Conservation (phyloP, 2,797 vertebrate genomes). For the Spea hammondii region DNA sequence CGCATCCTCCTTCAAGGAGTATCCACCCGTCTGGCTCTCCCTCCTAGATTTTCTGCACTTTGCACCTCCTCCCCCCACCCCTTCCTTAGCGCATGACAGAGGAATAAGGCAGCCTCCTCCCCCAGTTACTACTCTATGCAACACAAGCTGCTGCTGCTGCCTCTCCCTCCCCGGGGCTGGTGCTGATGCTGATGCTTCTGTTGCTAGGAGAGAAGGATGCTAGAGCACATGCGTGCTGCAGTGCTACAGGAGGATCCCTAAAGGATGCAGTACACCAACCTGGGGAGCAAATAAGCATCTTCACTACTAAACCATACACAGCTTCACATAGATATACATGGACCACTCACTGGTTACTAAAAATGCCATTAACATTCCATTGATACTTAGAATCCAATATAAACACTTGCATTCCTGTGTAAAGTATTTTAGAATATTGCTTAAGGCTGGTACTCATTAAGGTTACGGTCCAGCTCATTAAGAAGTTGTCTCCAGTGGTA, state of each 20-base stretch:
- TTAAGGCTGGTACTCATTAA: too few species aligned
- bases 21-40: conserved; percentile 47
- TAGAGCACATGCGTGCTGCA: conserved; percentile 42
- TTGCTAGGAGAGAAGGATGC: conserved; percentile 43
- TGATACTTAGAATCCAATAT: too few species aligned
- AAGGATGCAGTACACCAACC: conserved; percentile 38
- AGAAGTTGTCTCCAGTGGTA: too few species aligned
- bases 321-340: neutral
- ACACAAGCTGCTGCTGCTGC: conserved; percentile 18
- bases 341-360: too few species aligned
- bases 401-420: too few species aligned
- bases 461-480: too few species aligned
- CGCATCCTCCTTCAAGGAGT: conserved; percentile 32
- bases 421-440: too few species aligned
- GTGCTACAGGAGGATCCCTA: conserved; percentile 27
- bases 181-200: conserved; percentile 55
- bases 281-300: conserved; percentile 21
- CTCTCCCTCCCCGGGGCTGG: conserved; percentile 17
- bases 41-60: conserved; percentile 33
- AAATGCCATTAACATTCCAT: too few species aligned
- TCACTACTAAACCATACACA: neutral
- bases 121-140: conserved; percentile 33
- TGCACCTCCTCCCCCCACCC: conserved; percentile 21
- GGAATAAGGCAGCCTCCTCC: conserved; percentile 25
- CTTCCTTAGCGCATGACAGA: conserved; percentile 13